phyloP scores from a whole-genome alignment of 2,113 vertebrate species.

The Lophochroa leadbeateri region DNA sequence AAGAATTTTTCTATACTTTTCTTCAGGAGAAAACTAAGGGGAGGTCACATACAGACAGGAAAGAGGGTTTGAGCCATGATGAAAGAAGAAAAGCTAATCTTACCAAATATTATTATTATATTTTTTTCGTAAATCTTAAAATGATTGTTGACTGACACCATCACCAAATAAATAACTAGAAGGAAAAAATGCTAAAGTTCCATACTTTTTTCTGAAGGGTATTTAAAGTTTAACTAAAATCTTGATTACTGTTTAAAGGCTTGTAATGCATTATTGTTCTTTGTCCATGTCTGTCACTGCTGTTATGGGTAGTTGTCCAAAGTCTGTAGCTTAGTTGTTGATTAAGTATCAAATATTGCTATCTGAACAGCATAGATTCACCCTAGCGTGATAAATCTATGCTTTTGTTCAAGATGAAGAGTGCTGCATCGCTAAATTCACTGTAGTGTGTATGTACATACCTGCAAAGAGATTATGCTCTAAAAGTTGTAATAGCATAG shows the following conservation, averaged over 20 bases:
- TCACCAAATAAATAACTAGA: neutral
- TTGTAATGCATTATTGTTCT: neutral
- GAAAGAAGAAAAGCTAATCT: neutral
- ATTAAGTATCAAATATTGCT: neutral
- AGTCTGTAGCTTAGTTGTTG: slow-evolving; percentile 11
- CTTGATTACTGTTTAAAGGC: neutral
- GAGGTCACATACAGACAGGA: neutral
- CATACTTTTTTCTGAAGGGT: neutral
- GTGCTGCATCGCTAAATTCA: neutral
- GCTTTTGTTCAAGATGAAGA: neutral
- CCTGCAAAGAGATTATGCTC: neutral
- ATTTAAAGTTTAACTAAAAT: slow-evolving; percentile 42
- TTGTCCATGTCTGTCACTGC: neutral
- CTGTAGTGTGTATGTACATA: neutral
- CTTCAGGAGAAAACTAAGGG: neutral
- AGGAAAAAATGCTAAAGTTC: neutral
- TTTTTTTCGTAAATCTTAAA: neutral
- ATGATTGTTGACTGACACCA: neutral
- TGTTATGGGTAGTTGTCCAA: neutral
- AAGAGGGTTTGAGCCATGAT: neutral
- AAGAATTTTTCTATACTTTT: neutral
- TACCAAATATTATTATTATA: neutral
- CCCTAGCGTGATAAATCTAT: neutral
- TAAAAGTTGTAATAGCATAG: neutral
- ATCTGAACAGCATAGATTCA: neutral